phyloP scores from a whole-genome alignment of 2,113 vertebrate genomes.

The Sigmodon hispidus region DNA sequence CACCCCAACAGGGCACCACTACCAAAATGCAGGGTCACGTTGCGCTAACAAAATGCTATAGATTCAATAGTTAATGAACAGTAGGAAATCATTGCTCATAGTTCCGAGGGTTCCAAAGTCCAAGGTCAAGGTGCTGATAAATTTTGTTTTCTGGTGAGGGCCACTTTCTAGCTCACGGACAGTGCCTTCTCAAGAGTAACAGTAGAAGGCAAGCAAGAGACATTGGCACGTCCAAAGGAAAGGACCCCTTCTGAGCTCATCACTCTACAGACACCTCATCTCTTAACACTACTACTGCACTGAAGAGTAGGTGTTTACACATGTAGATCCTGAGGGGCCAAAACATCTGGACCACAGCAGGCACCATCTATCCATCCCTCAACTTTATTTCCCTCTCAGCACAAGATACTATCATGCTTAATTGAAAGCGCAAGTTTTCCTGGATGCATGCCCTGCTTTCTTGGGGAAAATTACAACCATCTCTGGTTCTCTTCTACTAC shows the following conservation, averaged over 20 bases:
- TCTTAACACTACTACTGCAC: background rate
- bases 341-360: background rate
- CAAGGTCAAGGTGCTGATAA: background rate
- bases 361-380: background rate
- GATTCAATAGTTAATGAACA: background rate
- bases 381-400: background rate
- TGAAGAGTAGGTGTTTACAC: too few species aligned
- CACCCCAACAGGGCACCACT: rapidly evolving
- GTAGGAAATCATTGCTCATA: background rate
- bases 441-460: background rate
- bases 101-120: background rate
- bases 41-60: background rate
- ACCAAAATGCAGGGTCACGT: background rate
- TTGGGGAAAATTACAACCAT: background rate
- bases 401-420: background rate
- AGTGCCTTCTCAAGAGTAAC: background rate
- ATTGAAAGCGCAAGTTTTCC: background rate
- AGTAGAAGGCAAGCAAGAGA: background rate
- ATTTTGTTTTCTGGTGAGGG: background rate
- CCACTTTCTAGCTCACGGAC: background rate
- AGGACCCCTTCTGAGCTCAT: background rate
- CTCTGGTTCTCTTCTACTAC: background rate
- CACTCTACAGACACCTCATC: background rate
- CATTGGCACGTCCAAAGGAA: background rate
- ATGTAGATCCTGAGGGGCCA: too few species aligned